A percentile compares a stretch with the other conserved stretches of the same genome.
Conservation (phyloP, 2,888 invertebrate species). For the Bombylius discolor region DNA sequence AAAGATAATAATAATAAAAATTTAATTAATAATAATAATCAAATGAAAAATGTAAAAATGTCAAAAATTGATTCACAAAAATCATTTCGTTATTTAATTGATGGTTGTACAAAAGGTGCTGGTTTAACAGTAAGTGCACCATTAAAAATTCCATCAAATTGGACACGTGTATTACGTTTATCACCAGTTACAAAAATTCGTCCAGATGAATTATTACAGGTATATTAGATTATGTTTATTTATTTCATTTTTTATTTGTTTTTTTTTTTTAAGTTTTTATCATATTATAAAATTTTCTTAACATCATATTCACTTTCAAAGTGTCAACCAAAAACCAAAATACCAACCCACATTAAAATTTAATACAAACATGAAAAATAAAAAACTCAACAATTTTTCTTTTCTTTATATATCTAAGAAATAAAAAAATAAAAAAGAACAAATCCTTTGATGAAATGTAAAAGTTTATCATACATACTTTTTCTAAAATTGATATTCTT, state of each 20-base stretch:
- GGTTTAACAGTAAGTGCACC: slow-evolving; percentile 26
- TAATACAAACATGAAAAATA: too few species aligned
- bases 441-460: too few species aligned
- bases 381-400: too few species aligned
- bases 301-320: too few species aligned
- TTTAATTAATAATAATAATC: background rate
- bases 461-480: too few species aligned
- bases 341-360: too few species aligned
- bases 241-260: too few species aligned
- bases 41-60: slow-evolving; percentile 20
- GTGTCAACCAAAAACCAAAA: too few species aligned
- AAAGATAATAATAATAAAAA: background rate
- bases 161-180: slow-evolving; percentile 31
- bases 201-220: slow-evolving; percentile 31
- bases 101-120: slow-evolving; percentile 26
- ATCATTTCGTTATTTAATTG: slow-evolving; percentile 28
- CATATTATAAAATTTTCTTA: background rate
- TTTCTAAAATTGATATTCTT: too few species aligned
- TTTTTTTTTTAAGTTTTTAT: background rate
- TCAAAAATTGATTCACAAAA: slow-evolving; percentile 24
- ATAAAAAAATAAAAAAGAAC: too few species aligned
- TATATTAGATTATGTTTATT: too few species aligned
- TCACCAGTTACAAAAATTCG: slow-evolving; percentile 28
- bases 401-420: too few species aligned
- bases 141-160: slow-evolving; percentile 29